phyloP scores from a whole-genome alignment of 1,140 invertebrate species.

The Calephelis nemesis region DNA sequence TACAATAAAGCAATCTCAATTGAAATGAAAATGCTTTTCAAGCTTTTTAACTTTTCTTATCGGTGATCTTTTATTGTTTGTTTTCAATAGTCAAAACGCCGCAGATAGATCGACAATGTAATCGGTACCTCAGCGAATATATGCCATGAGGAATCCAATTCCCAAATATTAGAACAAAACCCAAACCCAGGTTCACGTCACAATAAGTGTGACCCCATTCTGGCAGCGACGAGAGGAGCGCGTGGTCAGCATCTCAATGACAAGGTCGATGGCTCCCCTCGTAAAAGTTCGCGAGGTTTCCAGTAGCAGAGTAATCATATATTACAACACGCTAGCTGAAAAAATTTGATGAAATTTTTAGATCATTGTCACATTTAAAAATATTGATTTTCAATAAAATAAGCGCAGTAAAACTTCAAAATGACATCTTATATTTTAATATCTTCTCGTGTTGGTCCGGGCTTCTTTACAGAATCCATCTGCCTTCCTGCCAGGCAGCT shows the following conservation, averaged over 20 bases:
- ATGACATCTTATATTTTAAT: too few species aligned
- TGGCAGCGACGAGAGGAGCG: constrained; percentile 44
- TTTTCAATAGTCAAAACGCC: neutral
- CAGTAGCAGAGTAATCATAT: neutral
- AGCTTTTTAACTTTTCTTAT: too few species aligned
- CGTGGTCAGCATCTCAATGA: constrained; percentile 49
- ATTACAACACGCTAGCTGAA: neutral
- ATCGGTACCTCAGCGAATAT: constrained; percentile 7
- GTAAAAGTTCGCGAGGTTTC: constrained; percentile 8
- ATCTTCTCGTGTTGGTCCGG: too few species aligned
- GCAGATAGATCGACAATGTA: neutral
- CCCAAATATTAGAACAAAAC: constrained; percentile 6
- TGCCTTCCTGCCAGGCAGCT: too few species aligned
- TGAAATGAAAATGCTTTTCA: too few species aligned
- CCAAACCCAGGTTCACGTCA: constrained; percentile 30
- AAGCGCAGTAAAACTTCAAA: too few species aligned
- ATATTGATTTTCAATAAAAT: too few species aligned
- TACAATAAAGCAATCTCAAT: too few species aligned
- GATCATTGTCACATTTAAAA: too few species aligned
- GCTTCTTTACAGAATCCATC: too few species aligned
- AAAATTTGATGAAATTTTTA: neutral
- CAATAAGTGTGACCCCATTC: constrained; percentile 52
- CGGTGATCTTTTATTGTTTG: too few species aligned
- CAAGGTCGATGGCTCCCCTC: constrained; percentile 45
- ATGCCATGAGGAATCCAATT: neutral